These are phyloP conservation scores for Merops nubicus DNA, from an alignment of 2,113 vertebrate species.

Conservation along the genomic window DNA sequence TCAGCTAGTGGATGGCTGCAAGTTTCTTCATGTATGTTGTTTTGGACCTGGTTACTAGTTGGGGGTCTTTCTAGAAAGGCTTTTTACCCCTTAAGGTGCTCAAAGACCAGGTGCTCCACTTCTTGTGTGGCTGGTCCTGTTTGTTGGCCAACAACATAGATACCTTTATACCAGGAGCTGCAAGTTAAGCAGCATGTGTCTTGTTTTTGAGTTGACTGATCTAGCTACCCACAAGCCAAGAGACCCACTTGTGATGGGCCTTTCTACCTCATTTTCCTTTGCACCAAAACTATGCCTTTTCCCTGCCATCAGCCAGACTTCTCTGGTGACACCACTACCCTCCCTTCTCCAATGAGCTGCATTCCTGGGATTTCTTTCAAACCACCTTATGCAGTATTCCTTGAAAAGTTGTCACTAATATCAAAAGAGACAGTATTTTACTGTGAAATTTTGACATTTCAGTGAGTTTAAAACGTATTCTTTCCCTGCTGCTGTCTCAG, in stretches of 20 bases:
- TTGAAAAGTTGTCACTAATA: not conserved
- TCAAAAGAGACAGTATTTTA: not conserved
- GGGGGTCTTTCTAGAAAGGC: not conserved
- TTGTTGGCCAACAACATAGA: not conserved
- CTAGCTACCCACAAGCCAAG: not conserved
- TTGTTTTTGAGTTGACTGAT: not conserved
- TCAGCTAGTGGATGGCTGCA: not conserved
- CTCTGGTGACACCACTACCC: not conserved
- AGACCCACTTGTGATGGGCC: not conserved
- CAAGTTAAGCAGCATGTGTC: rapidly evolving
- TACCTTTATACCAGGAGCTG: not conserved
- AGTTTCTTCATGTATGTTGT: not conserved
- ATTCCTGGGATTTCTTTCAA: not conserved
- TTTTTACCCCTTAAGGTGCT: not conserved
- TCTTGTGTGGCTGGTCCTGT: not conserved
- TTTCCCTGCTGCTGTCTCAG: not conserved
- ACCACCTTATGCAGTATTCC: not conserved
- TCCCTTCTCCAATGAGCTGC: not conserved
- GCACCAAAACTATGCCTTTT: not conserved
- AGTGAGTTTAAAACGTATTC: not conserved
- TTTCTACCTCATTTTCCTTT: not conserved
- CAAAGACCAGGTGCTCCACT: not conserved
- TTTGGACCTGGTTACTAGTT: not conserved
- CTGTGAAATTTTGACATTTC: not conserved
- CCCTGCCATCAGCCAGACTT: not conserved